These are phyloP conservation scores for Sarcophilus harrisii DNA, from an alignment of 2,797 vertebrate species.

Conservation along the genomic window DNA sequence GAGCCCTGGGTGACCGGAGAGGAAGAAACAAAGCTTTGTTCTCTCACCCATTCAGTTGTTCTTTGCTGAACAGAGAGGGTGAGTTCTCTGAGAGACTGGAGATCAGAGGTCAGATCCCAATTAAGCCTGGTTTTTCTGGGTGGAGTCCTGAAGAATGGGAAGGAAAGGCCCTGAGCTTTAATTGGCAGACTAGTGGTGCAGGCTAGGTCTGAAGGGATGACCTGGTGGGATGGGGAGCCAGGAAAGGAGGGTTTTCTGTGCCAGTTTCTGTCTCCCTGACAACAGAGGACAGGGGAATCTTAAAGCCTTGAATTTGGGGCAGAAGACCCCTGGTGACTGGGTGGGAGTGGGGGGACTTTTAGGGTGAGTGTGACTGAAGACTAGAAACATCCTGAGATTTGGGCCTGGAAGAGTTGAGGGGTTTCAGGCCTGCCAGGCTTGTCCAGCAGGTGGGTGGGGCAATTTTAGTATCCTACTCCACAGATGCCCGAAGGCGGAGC, in stretches of 20 bases:
- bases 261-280: not conserved
- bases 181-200: not conserved
- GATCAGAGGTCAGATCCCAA: not conserved
- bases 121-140: conserved; percentile 5
- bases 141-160: not conserved
- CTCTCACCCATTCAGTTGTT: conserved; percentile 47
- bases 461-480: not conserved
- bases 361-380: conserved; percentile 3
- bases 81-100: not conserved
- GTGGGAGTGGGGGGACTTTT: not conserved
- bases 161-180: not conserved
- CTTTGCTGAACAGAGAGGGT: not conserved
- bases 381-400: not conserved
- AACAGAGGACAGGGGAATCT: not conserved
- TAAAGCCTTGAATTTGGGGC: not conserved
- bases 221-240: not conserved
- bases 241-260: not conserved
- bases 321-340: not conserved
- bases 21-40: not conserved
- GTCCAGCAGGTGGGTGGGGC: not conserved
- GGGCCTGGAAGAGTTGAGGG: not conserved
- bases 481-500: not conserved
- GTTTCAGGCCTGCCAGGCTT: not conserved
- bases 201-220: not conserved
- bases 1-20: not conserved